Conservation (phyloP, 2,113 vertebrate species). For the Todiramphus chloris region DNA sequence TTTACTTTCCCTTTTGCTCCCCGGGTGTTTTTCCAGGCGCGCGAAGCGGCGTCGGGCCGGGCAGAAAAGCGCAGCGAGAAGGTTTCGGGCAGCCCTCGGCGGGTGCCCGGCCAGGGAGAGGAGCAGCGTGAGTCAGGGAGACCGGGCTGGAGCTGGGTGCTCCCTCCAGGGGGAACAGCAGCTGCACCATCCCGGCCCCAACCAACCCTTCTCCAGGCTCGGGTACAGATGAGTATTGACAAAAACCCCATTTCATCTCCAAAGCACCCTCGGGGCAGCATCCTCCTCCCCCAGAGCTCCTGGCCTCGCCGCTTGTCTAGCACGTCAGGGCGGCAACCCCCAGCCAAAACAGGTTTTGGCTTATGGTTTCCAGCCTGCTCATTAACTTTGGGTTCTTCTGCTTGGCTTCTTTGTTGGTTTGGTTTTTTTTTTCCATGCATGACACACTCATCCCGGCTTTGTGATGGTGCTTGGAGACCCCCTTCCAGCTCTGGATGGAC, state of each 20-base stretch:
- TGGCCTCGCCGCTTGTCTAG: neutral
- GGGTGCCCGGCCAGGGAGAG: fast-evolving
- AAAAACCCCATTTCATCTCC: slow-evolving; percentile 30
- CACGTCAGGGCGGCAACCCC: slow-evolving; percentile 29
- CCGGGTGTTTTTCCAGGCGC: neutral
- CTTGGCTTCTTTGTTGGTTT: neutral
- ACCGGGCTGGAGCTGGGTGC: neutral
- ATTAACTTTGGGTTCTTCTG: neutral
- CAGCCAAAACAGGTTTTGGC: slow-evolving; percentile 52
- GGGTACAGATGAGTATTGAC: neutral
- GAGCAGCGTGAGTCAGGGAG: neutral
- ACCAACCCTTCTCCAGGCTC: neutral
- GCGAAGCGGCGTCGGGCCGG: neutral
- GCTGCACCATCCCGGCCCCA: neutral
- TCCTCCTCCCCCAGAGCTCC: neutral
- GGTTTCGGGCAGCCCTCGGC: neutral
- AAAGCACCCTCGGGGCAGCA: neutral
- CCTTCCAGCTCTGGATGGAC: fast-evolving
- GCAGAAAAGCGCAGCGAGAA: neutral
- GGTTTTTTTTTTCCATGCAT: neutral
- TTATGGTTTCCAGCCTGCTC: slow-evolving; percentile 27
- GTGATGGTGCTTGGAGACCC: neutral
- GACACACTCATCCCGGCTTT: neutral
- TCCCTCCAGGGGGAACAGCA: neutral
- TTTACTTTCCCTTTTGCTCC: neutral